phyloP scores from a whole-genome alignment of 1,140 invertebrate genomes.

The Leptinotarsa defecta region DNA sequence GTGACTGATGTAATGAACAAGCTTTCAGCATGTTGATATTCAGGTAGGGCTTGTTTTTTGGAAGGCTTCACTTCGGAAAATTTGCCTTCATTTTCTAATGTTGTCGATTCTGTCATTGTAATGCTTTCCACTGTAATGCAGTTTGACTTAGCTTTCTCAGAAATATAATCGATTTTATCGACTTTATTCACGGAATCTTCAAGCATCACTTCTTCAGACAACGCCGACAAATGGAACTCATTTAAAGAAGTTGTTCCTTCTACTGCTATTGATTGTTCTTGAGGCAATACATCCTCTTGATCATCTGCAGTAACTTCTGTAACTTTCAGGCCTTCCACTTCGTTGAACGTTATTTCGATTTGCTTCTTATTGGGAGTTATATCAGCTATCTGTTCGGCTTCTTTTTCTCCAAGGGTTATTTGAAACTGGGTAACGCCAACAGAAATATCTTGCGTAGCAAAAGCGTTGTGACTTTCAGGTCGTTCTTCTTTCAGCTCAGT shows the following conservation, averaged over 20 bases:
- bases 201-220: constrained; percentile 56
- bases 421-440: constrained; percentile 55
- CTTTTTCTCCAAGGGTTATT: constrained; percentile 60
- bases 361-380: constrained; percentile 59
- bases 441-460: constrained; percentile 50
- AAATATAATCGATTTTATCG: constrained; percentile 45
- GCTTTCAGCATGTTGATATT: constrained; percentile 59
- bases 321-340: constrained; percentile 59
- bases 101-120: constrained; percentile 50
- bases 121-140: constrained; percentile 58
- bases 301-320: constrained; percentile 58
- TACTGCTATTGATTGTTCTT: constrained; percentile 52
- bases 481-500: constrained; percentile 44
- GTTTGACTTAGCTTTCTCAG: constrained; percentile 55
- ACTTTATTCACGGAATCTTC: constrained; percentile 38
- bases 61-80: constrained; percentile 55
- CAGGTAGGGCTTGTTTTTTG: constrained; percentile 55
- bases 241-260: constrained; percentile 60
- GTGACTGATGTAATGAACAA: constrained; percentile 60
- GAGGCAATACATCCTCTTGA: constrained; percentile 59
- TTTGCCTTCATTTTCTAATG: constrained; percentile 61
- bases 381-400: constrained; percentile 55
- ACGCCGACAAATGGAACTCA: constrained; percentile 58
- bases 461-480: constrained; percentile 51
- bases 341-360: constrained; percentile 57